Percentiles rank a stretch among this genome's conserved stretches.
These are phyloP conservation scores for Galbula dea DNA, from an alignment of 2,113 vertebrate genomes.

Conservation along the genomic window DNA sequence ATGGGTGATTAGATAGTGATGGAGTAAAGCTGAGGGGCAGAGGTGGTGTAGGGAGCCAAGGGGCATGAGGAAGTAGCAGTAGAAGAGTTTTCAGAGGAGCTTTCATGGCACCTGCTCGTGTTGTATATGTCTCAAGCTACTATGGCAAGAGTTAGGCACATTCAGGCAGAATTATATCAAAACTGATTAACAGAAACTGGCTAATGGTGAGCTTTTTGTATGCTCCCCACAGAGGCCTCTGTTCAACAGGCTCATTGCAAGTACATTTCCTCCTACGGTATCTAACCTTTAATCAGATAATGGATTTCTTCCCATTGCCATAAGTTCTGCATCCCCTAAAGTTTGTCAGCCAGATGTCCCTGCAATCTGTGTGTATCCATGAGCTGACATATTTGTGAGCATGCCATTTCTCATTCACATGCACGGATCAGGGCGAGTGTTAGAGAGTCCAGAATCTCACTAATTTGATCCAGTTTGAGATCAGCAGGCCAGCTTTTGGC, in stretches of 20 bases:
- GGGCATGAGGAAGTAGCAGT: background rate
- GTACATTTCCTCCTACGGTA: conserved; percentile 29
- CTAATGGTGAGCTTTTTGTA: conserved; percentile 50
- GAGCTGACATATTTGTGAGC: conserved; percentile 24
- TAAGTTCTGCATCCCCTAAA: conserved; percentile 30
- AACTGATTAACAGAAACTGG: conserved; percentile 58
- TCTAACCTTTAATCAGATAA: conserved; percentile 67
- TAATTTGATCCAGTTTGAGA: conserved; percentile 21
- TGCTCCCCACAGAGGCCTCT: background rate
- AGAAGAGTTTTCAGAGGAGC: background rate
- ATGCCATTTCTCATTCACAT: background rate
- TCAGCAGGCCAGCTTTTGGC: conserved; percentile 1
- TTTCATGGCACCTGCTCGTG: background rate
- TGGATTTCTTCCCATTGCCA: conserved; percentile 23
- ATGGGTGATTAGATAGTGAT: background rate
- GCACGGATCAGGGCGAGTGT: background rate
- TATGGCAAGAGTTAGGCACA: conserved; percentile 5
- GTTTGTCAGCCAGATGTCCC: conserved; percentile 66
- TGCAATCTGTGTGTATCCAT: conserved; percentile 67
- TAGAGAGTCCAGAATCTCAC: background rate
- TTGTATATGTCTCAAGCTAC: background rate
- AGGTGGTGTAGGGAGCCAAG: background rate
- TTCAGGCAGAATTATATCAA: conserved; percentile 51
- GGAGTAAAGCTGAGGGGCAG: background rate
- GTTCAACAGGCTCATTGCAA: conserved; percentile 27